phyloP scores from a whole-genome alignment of 2,888 invertebrate species.

The Thymelicus lineola region DNA sequence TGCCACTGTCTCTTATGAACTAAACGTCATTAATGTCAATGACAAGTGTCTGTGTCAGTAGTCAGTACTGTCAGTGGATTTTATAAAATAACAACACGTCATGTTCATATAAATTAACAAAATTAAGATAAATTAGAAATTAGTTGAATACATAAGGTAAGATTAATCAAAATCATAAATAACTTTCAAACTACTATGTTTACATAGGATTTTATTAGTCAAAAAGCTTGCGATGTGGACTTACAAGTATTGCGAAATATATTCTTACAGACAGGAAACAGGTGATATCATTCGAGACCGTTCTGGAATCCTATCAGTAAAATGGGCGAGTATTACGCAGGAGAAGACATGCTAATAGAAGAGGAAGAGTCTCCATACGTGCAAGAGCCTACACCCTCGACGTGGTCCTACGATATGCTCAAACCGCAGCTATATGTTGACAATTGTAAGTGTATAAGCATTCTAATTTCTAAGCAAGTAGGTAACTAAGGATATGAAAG shows the following conservation, averaged over 20 bases:
- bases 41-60: too few species aligned
- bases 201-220: too few species aligned
- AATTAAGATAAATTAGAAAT: neutral
- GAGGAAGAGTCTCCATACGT: neutral
- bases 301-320: neutral
- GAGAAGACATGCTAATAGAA: neutral
- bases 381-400: neutral
- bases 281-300: neutral
- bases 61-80: too few species aligned
- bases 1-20: too few species aligned
- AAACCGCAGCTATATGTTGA: neutral
- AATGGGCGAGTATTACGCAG: neutral
- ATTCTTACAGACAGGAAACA: neutral
- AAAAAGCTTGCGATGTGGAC: neutral
- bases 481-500: too few species aligned
- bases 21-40: too few species aligned
- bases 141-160: neutral
- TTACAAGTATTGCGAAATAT: neutral
- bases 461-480: too few species aligned
- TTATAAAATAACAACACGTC: constrained; percentile 13
- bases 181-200: too few species aligned
- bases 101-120: too few species aligned
- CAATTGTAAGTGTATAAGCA: neutral
- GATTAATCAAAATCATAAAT: neutral
- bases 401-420: neutral